A percentile compares a stretch with the other conserved stretches of the same genome.
These are phyloP conservation scores for Bombus confusus DNA, from an alignment of 1,140 invertebrate genomes.

Conservation along the genomic window DNA sequence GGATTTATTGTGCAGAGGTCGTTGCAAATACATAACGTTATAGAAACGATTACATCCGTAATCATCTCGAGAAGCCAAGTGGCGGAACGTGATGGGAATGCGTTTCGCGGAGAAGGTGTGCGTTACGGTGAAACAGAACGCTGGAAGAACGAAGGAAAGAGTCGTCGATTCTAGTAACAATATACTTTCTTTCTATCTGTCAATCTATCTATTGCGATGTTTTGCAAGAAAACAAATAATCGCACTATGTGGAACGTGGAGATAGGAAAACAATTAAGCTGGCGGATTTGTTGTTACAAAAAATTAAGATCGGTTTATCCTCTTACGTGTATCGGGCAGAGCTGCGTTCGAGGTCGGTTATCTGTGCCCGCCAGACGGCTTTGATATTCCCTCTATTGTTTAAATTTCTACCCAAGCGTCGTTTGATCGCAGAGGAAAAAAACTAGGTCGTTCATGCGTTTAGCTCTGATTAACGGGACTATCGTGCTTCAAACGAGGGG, in stretches of 20 bases:
- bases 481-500: slow-evolving; percentile 10
- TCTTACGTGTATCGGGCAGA: not conserved
- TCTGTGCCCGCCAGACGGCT: not conserved
- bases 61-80: slow-evolving; percentile 33
- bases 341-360: slow-evolving; percentile 18
- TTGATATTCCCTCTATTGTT: slow-evolving; percentile 22
- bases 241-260: not conserved
- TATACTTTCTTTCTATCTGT: not conserved
- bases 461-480: slow-evolving; percentile 48
- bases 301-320: slow-evolving; percentile 6
- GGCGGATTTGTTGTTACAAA: not conserved
- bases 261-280: not conserved
- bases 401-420: not conserved
- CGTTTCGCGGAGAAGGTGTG: not conserved
- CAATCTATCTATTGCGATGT: not conserved
- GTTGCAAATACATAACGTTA: slow-evolving; percentile 52
- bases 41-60: slow-evolving; percentile 40
- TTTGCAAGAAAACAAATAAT: slow-evolving; percentile 9
- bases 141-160: not conserved
- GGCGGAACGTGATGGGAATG: slow-evolving; percentile 20
- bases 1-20: slow-evolving; percentile 54
- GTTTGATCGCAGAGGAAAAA: slow-evolving; percentile 26
- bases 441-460: slow-evolving; percentile 34
- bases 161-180: not conserved
- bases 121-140: not conserved